Evolutionary conservation across 2,797 vertebrate genomes (phyloP).

Genomic region (Carduelis carduelis): DNA sequence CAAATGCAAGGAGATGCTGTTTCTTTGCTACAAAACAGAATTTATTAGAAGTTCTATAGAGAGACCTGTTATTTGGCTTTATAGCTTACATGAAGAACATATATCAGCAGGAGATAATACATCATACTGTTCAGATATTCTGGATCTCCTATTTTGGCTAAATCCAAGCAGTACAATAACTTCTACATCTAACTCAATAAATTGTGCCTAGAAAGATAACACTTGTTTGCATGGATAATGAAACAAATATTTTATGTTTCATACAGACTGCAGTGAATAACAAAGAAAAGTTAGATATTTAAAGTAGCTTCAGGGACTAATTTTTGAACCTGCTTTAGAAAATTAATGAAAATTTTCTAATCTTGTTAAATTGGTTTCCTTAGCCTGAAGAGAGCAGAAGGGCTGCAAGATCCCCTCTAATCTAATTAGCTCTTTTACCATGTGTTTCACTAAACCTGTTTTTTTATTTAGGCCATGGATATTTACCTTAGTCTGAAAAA

Average conservation of each 20-base stretch:
- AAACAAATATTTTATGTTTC: not conserved
- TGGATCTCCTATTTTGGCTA: not conserved
- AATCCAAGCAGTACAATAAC: not conserved
- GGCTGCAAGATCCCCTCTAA: conserved; percentile 21
- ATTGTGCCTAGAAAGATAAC: not conserved
- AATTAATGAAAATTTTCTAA: conserved; percentile 35
- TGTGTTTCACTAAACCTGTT: conserved; percentile 41
- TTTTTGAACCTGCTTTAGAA: conserved; percentile 21
- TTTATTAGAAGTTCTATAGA: not conserved
- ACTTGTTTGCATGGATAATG: not conserved
- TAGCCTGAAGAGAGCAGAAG: conserved; percentile 19
- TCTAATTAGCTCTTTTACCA: conserved; percentile 49
- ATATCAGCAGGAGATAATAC: not conserved
- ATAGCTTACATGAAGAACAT: not conserved
- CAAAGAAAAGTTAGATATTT: not conserved
- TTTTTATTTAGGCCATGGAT: conserved; percentile 57
- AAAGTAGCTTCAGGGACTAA: conserved; percentile 25
- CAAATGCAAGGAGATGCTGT: not conserved
- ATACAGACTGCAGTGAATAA: not conserved
- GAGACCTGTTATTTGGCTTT: not conserved
- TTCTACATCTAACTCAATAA: not conserved
- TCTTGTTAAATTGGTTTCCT: conserved; percentile 40
- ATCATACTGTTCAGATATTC: not conserved
- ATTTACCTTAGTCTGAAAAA: conserved; percentile 57
- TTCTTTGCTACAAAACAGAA: not conserved